Percentiles rank a stretch among this genome's conserved stretches.
These are phyloP conservation scores for Tetramorium parvispinum DNA, from an alignment of 1,140 invertebrate species.

Conservation along the genomic window DNA sequence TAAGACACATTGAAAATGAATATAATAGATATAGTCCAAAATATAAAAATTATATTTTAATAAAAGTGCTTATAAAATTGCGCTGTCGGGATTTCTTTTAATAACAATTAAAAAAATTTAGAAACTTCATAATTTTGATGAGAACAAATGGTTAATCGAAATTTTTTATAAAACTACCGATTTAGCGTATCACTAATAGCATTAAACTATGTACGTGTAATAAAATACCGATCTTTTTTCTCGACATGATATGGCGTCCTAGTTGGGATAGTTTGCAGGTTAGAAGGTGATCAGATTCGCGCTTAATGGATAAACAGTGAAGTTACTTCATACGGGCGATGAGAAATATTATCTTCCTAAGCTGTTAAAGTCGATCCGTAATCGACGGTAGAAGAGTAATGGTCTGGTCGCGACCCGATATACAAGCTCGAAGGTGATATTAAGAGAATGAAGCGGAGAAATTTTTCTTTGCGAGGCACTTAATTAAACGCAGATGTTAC, in stretches of 20 bases:
- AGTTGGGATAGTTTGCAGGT: constrained; percentile 11
- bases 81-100: neutral
- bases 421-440: constrained; percentile 19
- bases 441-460: neutral
- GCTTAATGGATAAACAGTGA: constrained; percentile 60
- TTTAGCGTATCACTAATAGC: constrained; percentile 6
- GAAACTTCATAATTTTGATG: neutral
- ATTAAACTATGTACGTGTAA: constrained; percentile 5
- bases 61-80: neutral
- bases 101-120: neutral
- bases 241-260: constrained; percentile 9
- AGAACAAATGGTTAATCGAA: neutral
- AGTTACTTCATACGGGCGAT: constrained; percentile 49
- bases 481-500: constrained; percentile 25
- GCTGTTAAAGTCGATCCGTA: constrained; percentile 52
- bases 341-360: constrained; percentile 60
- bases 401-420: constrained; percentile 21
- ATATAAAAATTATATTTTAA: neutral
- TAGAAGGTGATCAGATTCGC: constrained; percentile 49
- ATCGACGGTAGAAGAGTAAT: constrained; percentile 53
- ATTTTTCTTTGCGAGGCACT: constrained; percentile 31
- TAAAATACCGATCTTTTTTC: constrained; percentile 39
- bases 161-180: neutral
- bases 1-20: neutral
- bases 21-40: neutral